phyloP scores from a whole-genome alignment of 2,113 vertebrate species.

The Ptilorrhoa leucosticta region DNA sequence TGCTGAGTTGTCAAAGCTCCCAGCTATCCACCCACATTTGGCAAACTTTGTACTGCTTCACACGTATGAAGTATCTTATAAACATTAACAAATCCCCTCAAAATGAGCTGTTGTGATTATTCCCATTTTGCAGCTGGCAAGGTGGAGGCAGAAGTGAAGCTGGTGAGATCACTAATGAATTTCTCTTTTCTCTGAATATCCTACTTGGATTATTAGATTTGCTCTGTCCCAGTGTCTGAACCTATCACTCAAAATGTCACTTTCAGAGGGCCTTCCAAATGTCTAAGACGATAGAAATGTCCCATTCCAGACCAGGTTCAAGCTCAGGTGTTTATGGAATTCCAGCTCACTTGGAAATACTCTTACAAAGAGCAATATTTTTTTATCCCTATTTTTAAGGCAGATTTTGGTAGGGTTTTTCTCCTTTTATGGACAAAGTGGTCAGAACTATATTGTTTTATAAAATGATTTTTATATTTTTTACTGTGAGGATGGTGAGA shows the following conservation, averaged over 20 bases:
- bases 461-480: background rate
- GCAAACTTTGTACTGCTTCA: background rate
- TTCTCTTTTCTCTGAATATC: background rate
- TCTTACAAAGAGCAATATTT: background rate
- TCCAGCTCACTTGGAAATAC: background rate
- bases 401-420: background rate
- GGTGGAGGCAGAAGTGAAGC: background rate
- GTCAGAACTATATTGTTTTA: background rate
- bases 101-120: background rate
- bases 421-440: background rate
- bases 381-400: background rate
- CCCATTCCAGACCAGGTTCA: background rate
- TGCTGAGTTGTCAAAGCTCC: background rate
- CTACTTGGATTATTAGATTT: background rate
- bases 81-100: background rate
- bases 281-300: background rate
- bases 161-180: background rate
- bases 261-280: background rate
- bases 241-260: background rate
- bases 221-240: background rate
- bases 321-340: background rate
- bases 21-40: background rate
- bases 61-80: rapidly evolving
- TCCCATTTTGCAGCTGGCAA: background rate
- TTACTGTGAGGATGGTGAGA: background rate